A percentile compares a stretch with the other conserved stretches of the same genome.
phyloP scores from a whole-genome alignment of 1,140 invertebrate genomes.

The Lysiphlebus fabarum region DNA sequence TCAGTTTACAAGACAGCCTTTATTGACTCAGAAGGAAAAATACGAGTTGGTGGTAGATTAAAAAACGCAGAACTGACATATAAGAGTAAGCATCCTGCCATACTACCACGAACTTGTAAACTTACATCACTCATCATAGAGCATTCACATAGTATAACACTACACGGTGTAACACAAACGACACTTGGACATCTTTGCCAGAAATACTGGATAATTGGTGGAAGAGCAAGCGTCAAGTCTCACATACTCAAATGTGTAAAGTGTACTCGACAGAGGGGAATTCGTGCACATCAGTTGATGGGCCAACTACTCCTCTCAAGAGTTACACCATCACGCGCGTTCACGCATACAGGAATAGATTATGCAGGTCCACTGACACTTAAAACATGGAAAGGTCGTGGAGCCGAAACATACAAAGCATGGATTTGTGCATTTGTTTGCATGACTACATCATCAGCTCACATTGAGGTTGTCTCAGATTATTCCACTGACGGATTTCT shows the following conservation, averaged over 20 bases:
- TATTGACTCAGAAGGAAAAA: too few relatives aligned
- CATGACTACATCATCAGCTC: conserved; percentile 8
- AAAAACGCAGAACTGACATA: not conserved
- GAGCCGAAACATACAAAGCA: conserved; percentile 13
- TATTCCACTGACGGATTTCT: conserved; percentile 10
- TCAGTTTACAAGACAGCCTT: too few relatives aligned
- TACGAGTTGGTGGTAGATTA: conserved; percentile 1
- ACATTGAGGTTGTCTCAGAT: conserved; percentile 13
- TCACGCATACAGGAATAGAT: conserved; percentile 36
- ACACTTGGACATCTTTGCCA: conserved; percentile 27
- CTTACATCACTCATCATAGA: conserved; percentile 36
- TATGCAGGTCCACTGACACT: conserved; percentile 42
- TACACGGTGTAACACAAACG: conserved; percentile 33
- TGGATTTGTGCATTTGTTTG: conserved; percentile 22
- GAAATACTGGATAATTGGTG: conserved; percentile 33
- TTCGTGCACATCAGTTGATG: conserved; percentile 32
- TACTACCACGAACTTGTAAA: conserved; percentile 26
- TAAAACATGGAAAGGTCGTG: conserved; percentile 27
- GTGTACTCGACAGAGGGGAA: conserved; percentile 18
- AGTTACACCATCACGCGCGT: conserved; percentile 34
- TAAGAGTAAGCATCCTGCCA: too few relatives aligned
- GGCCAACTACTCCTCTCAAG: conserved; percentile 36
- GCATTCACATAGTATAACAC: conserved; percentile 29
- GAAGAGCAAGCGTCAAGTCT: not conserved
- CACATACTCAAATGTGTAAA: conserved; percentile 18